Percentiles rank a stretch among this genome's conserved stretches.
These are phyloP conservation scores for Lanius ludovicianus DNA, from an alignment of 2,113 vertebrate species.

Conservation along the genomic window DNA sequence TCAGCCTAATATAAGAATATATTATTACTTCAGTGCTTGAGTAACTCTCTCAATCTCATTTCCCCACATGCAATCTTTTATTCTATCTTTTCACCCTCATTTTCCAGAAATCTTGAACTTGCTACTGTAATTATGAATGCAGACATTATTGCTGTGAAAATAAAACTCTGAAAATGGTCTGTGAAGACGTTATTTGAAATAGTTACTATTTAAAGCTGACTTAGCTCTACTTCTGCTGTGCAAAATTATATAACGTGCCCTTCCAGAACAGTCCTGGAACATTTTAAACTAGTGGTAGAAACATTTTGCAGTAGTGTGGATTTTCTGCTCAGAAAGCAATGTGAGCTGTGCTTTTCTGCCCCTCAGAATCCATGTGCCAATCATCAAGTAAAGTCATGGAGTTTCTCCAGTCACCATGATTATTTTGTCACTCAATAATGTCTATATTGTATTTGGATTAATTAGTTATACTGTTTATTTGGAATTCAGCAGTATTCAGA, in stretches of 20 bases:
- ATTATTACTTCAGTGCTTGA: conserved; percentile 24
- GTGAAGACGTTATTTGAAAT: conserved; percentile 18
- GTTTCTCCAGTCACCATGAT: not conserved
- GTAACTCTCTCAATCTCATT: conserved; percentile 15
- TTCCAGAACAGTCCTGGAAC: not conserved
- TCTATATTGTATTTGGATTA: not conserved
- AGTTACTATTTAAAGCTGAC: conserved; percentile 37
- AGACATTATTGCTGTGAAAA: conserved; percentile 57
- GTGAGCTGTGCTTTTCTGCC: not conserved
- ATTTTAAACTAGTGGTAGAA: not conserved
- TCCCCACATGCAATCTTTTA: conserved; percentile 56
- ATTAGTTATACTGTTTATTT: not conserved
- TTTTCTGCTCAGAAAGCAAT: not conserved
- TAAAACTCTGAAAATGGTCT: conserved; percentile 31
- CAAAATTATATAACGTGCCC: not conserved
- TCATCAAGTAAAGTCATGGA: not conserved
- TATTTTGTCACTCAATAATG: not conserved
- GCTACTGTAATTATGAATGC: conserved; percentile 62
- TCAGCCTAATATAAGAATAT: conserved; percentile 40
- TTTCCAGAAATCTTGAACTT: conserved; percentile 53
- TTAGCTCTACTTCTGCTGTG: conserved; percentile 7
- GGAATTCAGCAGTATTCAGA: not conserved
- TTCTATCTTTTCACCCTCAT: conserved; percentile 55
- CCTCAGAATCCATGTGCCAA: not conserved
- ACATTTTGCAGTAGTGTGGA: not conserved